Conservation (phyloP, 2,888 invertebrate species). For the Mellilla xanthometata region DNA sequence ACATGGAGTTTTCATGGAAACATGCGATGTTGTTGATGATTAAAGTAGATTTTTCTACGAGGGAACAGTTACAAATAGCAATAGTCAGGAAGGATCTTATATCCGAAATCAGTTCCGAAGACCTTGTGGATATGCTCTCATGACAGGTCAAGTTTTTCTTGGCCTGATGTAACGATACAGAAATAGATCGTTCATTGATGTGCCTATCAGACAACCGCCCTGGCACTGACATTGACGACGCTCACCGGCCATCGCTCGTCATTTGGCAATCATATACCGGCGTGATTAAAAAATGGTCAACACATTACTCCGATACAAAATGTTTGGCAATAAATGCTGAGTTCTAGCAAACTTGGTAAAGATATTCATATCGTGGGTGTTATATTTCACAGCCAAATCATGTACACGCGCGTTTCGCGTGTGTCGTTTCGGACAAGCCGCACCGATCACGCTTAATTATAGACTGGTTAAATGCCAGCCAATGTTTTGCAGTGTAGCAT, state of each 20-base stretch:
- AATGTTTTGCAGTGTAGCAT: slow-evolving; percentile 55
- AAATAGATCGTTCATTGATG: slow-evolving; percentile 72
- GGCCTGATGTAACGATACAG: slow-evolving; percentile 55
- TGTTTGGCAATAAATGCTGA: slow-evolving; percentile 35
- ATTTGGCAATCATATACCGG: slow-evolving; percentile 56
- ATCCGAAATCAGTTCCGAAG: slow-evolving; percentile 32
- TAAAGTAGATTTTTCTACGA: too few species aligned
- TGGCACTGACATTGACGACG: slow-evolving; percentile 76
- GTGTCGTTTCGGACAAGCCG: slow-evolving; percentile 48
- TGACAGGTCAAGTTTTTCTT: slow-evolving; percentile 66
- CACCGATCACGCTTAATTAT: slow-evolving; percentile 63
- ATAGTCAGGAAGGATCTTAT: slow-evolving; percentile 23
- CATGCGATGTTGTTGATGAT: too few species aligned
- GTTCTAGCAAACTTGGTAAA: slow-evolving; percentile 25
- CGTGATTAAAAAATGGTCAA: slow-evolving; percentile 29
- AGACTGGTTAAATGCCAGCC: slow-evolving; percentile 73
- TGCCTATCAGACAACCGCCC: slow-evolving; percentile 57
- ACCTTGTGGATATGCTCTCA: slow-evolving; percentile 40
- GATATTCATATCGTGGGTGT: slow-evolving; percentile 55
- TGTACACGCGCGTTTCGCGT: slow-evolving; percentile 43
- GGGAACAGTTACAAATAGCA: too few species aligned
- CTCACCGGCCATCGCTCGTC: slow-evolving; percentile 36
- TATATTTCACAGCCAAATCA: slow-evolving; percentile 57
- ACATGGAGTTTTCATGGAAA: too few species aligned
- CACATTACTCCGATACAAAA: slow-evolving; percentile 31